Percentiles rank a stretch among this genome's conserved stretches.
Conservation (phyloP, 2,797 vertebrate species). For the Neomorphus geoffroyi region DNA sequence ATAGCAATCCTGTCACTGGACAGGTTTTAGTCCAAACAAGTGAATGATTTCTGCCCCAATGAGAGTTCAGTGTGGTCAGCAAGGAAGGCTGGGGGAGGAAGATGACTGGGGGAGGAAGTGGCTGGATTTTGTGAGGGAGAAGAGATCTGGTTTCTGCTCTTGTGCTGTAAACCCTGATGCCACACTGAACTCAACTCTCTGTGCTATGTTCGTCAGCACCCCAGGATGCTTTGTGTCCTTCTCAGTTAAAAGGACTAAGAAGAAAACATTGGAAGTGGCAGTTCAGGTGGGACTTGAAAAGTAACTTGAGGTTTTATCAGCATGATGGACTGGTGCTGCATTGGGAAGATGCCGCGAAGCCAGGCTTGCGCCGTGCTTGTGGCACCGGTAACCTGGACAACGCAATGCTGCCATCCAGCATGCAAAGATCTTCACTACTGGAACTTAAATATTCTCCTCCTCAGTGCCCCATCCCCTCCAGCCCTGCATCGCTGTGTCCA, state of each 20-base stretch:
- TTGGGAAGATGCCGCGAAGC: neutral
- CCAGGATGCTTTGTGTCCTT: neutral
- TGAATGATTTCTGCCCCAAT: neutral
- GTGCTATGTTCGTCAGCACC: neutral
- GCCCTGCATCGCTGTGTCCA: neutral
- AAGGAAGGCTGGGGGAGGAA: neutral
- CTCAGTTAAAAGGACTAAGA: neutral
- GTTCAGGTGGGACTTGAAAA: neutral
- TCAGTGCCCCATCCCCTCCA: neutral
- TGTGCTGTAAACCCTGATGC: neutral
- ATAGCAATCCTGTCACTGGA: neutral
- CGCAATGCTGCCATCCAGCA: neutral
- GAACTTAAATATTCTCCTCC: neutral
- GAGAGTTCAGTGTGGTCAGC: neutral
- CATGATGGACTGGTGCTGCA: neutral
- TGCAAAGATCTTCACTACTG: neutral
- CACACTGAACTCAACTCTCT: neutral
- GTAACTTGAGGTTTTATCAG: neutral
- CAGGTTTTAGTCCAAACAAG: neutral
- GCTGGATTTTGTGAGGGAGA: neutral
- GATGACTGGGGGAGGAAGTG: neutral
- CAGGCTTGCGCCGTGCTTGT: accelerated
- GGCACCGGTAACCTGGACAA: slow-evolving; percentile 9
- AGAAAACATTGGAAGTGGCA: neutral
- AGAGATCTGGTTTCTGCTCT: neutral